Percentiles rank a stretch among this genome's conserved stretches.
phyloP scores from a whole-genome alignment of 2,797 vertebrate genomes.

The Falco columbarius region DNA sequence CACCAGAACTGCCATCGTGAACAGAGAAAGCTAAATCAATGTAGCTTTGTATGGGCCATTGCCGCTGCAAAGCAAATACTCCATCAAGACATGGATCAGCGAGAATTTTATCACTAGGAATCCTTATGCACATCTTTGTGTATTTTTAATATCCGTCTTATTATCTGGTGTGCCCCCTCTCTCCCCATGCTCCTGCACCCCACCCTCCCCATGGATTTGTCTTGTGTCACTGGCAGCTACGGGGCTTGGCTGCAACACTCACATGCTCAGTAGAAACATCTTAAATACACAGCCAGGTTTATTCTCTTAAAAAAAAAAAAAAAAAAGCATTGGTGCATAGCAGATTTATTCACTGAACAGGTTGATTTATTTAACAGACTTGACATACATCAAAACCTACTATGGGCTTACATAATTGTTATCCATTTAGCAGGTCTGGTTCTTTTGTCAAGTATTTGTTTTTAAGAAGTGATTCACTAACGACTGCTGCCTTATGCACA shows the following conservation, averaged over 20 bases:
- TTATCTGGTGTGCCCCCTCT: neutral
- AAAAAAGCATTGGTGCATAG: constrained; percentile 64
- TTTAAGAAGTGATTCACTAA: constrained; percentile 61
- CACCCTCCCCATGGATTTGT: neutral
- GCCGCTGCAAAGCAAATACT: constrained; percentile 68
- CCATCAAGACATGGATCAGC: constrained; percentile 62
- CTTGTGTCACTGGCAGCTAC: neutral
- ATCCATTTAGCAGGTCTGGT: constrained; percentile 68
- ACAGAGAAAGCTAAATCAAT: constrained; percentile 57
- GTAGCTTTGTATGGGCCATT: constrained; percentile 62
- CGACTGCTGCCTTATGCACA: constrained; percentile 41
- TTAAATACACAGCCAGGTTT: neutral
- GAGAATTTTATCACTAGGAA: constrained; percentile 55
- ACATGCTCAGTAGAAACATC: neutral
- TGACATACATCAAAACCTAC: constrained; percentile 73
- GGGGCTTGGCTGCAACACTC: neutral
- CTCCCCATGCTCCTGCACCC: neutral
- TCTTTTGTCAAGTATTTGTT: constrained; percentile 79
- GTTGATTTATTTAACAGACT: constrained; percentile 76
- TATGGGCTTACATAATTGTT: constrained; percentile 76
- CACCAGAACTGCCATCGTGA: constrained; percentile 54
- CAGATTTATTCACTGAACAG: constrained; percentile 77
- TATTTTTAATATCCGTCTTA: constrained; percentile 54
- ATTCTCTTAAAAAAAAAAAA: neutral
- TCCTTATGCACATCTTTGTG: constrained; percentile 32